A percentile compares a stretch with the other conserved stretches of the same genome.
These are phyloP conservation scores for Torymus aiolomorphi DNA, from an alignment of 2,888 invertebrate genomes.

Conservation along the genomic window DNA sequence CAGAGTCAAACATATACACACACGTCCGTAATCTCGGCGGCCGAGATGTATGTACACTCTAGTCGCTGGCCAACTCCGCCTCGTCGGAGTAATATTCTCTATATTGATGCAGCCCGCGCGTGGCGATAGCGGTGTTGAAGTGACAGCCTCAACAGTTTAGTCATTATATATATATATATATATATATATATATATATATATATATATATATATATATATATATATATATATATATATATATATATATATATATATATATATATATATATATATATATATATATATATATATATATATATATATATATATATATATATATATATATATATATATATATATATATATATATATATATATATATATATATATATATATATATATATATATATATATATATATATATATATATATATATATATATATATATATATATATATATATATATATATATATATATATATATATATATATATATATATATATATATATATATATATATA, in stretches of 20 bases:
- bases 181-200: conserved; percentile 19
- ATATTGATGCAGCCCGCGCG: conserved; percentile 16
- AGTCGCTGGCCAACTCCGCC: conserved; percentile 55
- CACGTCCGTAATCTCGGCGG: conserved; percentile 47
- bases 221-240: conserved; percentile 19
- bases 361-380: conserved; percentile 22
- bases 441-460: conserved; percentile 19
- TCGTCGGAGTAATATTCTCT: conserved; percentile 29
- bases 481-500: conserved; percentile 22
- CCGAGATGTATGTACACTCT: conserved; percentile 43
- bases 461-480: conserved; percentile 14
- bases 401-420: conserved; percentile 19
- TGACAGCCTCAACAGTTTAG: conserved; percentile 38
- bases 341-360: conserved; percentile 26
- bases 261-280: conserved; percentile 25
- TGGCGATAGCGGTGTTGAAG: not conserved
- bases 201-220: conserved; percentile 23
- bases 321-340: conserved; percentile 24
- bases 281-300: conserved; percentile 19
- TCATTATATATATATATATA: conserved; percentile 37
- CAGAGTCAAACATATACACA: too few relatives aligned
- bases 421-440: conserved; percentile 23
- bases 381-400: conserved; percentile 22
- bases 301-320: conserved; percentile 23
- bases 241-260: conserved; percentile 14